Evolutionary conservation across 2,113 vertebrate species (phyloP).

Genomic region (Plecturocebus donacophilus): DNA sequence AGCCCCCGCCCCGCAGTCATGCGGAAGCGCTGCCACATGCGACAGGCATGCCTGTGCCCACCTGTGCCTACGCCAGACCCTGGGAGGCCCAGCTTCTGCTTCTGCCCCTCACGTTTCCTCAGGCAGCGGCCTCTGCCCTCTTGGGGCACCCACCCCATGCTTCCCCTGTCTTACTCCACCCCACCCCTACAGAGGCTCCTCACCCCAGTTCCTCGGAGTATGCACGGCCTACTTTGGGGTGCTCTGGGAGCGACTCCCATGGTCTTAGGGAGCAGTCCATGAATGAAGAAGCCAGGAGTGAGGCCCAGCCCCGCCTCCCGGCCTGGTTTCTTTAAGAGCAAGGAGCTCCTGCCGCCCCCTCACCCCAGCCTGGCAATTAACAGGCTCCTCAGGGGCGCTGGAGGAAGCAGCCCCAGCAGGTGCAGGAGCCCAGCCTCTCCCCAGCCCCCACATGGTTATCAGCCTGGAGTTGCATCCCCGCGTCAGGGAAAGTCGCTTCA

Average conservation of each 20-base stretch:
- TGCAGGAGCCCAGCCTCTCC: background rate
- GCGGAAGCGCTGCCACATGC: background rate
- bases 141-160: background rate
- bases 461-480: constrained; percentile 39
- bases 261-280: background rate
- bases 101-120: background rate
- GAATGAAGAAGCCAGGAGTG: no score
- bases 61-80: no score
- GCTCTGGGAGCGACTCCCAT: background rate
- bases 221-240: background rate
- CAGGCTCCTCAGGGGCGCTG: no score
- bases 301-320: no score
- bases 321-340: no score
- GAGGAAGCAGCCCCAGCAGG: background rate
- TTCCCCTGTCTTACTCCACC: background rate
- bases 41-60: background rate
- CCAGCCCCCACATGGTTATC: background rate
- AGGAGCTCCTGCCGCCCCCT: background rate
- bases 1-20: background rate
- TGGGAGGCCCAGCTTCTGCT: background rate
- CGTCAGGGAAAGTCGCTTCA: constrained; percentile 47
- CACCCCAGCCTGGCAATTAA: fast-evolving
- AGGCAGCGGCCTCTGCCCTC: background rate
- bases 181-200: no score
- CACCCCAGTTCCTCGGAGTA: background rate